Percentiles rank a stretch among this genome's conserved stretches.
These are phyloP conservation scores for Zophobas atratus DNA, from an alignment of 1,140 invertebrate genomes.

Conservation along the genomic window DNA sequence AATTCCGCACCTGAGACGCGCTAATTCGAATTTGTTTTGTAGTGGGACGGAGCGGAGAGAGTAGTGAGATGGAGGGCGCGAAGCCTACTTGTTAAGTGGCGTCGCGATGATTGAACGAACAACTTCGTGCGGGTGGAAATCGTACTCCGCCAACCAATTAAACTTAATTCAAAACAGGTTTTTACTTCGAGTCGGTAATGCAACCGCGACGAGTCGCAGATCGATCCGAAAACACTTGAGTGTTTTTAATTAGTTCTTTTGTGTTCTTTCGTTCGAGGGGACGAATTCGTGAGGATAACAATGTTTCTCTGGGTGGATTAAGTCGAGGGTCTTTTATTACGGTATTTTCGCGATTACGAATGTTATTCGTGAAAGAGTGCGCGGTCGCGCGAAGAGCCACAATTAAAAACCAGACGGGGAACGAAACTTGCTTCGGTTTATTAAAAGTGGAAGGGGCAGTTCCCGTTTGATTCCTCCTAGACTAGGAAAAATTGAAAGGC, in stretches of 20 bases:
- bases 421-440: neutral
- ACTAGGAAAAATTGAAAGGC: neutral
- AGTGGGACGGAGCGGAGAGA: neutral
- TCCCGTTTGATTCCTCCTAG: neutral
- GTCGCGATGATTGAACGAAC: constrained; percentile 14
- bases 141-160: constrained; percentile 5
- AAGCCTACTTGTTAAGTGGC: neutral
- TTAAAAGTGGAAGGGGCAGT: neutral
- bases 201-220: constrained; percentile 3
- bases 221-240: neutral
- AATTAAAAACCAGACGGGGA: too few species aligned
- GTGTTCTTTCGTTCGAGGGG: neutral
- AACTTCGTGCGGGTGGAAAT: neutral
- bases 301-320: neutral
- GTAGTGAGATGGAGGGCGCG: neutral
- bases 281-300: neutral
- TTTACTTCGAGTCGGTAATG: neutral
- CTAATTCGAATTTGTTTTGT: constrained; percentile 16
- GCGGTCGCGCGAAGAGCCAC: too few species aligned
- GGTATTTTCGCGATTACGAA: neutral
- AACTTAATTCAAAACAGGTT: constrained; percentile 22
- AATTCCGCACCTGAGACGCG: constrained; percentile 23
- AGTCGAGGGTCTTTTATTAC: neutral
- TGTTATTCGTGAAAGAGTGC: too few species aligned
- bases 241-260: constrained; percentile 26